Evolutionary conservation across 2,797 vertebrate species (phyloP), one percentile per base, ranked within the genome.

Genomic region (Coracias cyanogaster): DNA sequence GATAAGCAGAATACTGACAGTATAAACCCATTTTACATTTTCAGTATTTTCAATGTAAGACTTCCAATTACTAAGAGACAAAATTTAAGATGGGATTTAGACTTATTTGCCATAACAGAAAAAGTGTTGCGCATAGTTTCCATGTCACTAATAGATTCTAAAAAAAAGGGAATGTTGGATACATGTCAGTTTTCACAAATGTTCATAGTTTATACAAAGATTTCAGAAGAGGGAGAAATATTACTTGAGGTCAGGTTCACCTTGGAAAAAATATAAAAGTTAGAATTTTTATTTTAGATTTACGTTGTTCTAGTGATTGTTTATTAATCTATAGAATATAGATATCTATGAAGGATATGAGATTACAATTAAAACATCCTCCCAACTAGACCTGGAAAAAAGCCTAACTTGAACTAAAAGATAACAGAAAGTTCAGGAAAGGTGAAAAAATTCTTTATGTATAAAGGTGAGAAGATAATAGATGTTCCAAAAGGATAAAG

Each of bases 121-220:
- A 54, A 65, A 48, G 4, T 43, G 2, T 25, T 51, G 13, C 6
- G 33, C 6, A 4, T 21, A 45, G 4, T 31, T 84, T 28, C 46
- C 57, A 24, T 1, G 1, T 11, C 10, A 57, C 6, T 57, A 43
- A 71, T n/a, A 66, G 81, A 39, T 33, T 67, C 13, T 64, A 57
- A 76, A 39, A 12, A 39, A 60, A 41, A 82, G 17, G 46, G 4
- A 46, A 48, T 45, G 7, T 43, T 35, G 9, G 4, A 49, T 66
- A 49, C 5, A 31, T 22, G 18, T 35, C 24, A 52, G 19, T 33
- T 61, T 29, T 61, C 15, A 49, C 13, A 60, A 69, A 46, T 29
- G 6, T 29, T 61, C 0, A 3, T 29, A 57, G 35, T 35, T 58
- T n/a, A 16, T 37, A 22, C 4, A 55, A 55, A 2, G 3, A 6